These are phyloP conservation scores for Melieria omissa DNA, from an alignment of 2,888 invertebrate genomes.

Conservation along the genomic window DNA sequence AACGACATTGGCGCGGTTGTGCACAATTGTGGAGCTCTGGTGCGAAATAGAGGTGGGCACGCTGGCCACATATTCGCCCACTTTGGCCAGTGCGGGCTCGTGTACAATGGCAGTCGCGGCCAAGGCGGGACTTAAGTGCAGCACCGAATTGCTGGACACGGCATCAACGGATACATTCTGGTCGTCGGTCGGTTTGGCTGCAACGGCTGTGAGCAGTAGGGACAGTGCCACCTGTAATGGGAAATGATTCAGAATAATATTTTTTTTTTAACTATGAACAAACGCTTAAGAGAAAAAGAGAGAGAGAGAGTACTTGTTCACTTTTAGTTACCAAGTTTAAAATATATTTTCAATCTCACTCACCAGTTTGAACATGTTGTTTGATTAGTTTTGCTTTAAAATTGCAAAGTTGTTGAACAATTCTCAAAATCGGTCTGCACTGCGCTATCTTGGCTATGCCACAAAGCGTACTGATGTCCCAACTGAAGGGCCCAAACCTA, in stretches of 20 bases:
- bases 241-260: background rate
- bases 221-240: constrained; percentile 4
- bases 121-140: constrained; percentile 68
- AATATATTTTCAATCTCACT: background rate
- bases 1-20: constrained; percentile 60
- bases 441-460: background rate
- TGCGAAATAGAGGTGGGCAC: constrained; percentile 65
- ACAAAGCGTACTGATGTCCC: constrained; percentile 22
- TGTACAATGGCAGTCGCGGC: constrained; percentile 53
- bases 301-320: too few species aligned
- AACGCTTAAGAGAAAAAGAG: too few species aligned
- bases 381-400: background rate
- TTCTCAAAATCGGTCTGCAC: constrained; percentile 8
- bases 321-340: background rate
- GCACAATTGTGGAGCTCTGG: constrained; percentile 68
- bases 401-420: background rate
- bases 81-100: constrained; percentile 54
- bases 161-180: constrained; percentile 10
- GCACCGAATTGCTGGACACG: constrained; percentile 61
- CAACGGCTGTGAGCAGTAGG: constrained; percentile 22
- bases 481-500: constrained; percentile 1
- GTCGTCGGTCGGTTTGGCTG: constrained; percentile 20
- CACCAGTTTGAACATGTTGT: constrained; percentile 32
- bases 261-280: background rate
- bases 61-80: constrained; percentile 49